Percentiles rank a stretch among this genome's conserved stretches.
Conservation (phyloP, 2,113 vertebrate genomes). For the Capra hircus region DNA sequence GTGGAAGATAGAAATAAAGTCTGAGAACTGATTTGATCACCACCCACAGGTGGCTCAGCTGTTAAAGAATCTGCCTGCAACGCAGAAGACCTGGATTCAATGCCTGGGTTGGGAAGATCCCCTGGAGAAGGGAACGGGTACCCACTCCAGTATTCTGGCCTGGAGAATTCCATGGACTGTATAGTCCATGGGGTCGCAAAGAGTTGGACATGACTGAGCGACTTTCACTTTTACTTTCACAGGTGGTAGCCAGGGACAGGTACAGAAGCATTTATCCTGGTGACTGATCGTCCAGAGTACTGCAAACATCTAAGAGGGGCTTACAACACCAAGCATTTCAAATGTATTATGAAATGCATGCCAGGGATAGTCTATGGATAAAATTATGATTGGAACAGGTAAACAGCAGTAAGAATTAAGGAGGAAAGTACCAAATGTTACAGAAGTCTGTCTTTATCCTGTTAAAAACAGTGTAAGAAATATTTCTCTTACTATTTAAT, state of each 20-base stretch:
- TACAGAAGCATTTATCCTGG: background rate
- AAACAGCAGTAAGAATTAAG: background rate
- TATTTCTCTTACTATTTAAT: background rate
- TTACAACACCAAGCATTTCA: background rate
- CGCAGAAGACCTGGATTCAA: background rate
- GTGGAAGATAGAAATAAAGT: background rate
- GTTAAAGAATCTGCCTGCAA: background rate
- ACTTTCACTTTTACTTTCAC: background rate
- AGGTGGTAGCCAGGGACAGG: background rate
- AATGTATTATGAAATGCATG: background rate
- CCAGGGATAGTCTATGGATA: background rate
- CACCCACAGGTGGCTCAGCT: background rate
- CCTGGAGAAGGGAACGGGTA: background rate
- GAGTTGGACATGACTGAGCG: rapidly evolving
- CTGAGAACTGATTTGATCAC: background rate
- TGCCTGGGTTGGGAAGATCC: background rate
- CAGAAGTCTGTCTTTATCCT: background rate
- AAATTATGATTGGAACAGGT: background rate
- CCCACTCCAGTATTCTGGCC: background rate
- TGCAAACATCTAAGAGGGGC: background rate
- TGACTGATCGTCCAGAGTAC: background rate
- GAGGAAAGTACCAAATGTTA: background rate
- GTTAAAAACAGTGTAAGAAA: background rate
- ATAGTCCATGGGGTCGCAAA: background rate
- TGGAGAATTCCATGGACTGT: background rate